Evolutionary conservation across 2,888 invertebrate genomes (phyloP), one percentile per base, ranked within the genome.

Genomic region (Dendrolimus pini): DNA sequence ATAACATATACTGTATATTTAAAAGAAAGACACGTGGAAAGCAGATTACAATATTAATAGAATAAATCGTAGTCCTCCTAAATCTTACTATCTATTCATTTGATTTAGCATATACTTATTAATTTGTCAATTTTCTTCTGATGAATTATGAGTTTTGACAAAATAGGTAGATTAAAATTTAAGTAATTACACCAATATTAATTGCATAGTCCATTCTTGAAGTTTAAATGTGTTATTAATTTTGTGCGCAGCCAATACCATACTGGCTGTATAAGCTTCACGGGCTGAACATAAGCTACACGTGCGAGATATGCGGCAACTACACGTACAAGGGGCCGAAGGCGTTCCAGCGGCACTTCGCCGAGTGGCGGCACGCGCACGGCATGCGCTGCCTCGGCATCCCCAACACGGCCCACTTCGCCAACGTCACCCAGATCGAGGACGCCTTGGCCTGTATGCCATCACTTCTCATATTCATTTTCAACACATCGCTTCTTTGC

Each of bases 211-310:
- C 30, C 30, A 30, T 30, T 30, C 6, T 30, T 30, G 30, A 30
- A 30, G 30, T 3, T 3, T 3, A 30, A 30, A 30, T 30, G 6
- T 30, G 3, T 30, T 30, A 30, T 30, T 30, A 30, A 30, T 55
- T 60, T 55, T 62, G 41, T 61, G 75, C 70, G 7, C 77, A 89
- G 89, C 89, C 89, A 0, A 90, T 90, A 56, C 99, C 99, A 0
- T 99, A 99, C 85, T 99, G 99, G 99, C 85, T 99, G 58, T 99
- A 99, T 90, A 99, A 99, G 83, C 91, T 99, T 7, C 99, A 99
- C 78, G 99, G 99, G 0, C 92, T 99, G 9, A 99, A 99, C 83
- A 98, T 99, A 63, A 98, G 97, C 79, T 99, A 99, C 83, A 98
- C 97, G 61, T 99, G 99, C 82, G 99, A 99, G 85, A 99, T 99